These are phyloP conservation scores for Teleogryllus oceanicus DNA, from an alignment of 2,888 invertebrate genomes.

Conservation along the genomic window DNA sequence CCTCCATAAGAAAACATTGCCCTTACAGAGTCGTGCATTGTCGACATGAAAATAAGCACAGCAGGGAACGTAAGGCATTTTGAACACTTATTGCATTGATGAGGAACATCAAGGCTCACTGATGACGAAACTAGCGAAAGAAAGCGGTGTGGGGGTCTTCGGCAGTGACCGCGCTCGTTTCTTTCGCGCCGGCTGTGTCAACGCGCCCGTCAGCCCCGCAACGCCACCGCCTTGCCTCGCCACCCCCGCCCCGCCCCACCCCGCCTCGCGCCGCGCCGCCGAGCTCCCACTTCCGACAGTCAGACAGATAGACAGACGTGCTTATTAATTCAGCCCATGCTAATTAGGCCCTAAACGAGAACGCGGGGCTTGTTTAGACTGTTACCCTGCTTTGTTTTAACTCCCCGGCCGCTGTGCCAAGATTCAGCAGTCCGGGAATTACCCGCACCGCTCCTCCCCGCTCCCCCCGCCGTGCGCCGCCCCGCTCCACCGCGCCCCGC, in stretches of 20 bases:
- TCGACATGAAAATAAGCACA: no score
- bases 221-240: not conserved
- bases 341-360: constrained; percentile 33
- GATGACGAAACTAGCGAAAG: no score
- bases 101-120: no score
- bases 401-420: not conserved
- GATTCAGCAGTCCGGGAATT: not conserved
- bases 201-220: no score
- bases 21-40: no score
- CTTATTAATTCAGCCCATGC: constrained; percentile 31
- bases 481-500: not conserved
- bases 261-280: not conserved
- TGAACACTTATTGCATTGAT: no score
- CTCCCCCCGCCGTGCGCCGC: not conserved
- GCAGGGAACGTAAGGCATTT: no score
- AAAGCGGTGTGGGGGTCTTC: no score
- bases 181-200: no score
- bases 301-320: constrained; percentile 18
- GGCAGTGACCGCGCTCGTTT: no score
- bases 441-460: not conserved
- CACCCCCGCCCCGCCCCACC: not conserved
- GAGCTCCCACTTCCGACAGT: not conserved
- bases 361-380: constrained; percentile 23
- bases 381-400: constrained; percentile 25
- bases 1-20: no score